Base-by-base conservation (phyloP, 2,113 vertebrate species). In the Dasyprocta punctata region DNA sequence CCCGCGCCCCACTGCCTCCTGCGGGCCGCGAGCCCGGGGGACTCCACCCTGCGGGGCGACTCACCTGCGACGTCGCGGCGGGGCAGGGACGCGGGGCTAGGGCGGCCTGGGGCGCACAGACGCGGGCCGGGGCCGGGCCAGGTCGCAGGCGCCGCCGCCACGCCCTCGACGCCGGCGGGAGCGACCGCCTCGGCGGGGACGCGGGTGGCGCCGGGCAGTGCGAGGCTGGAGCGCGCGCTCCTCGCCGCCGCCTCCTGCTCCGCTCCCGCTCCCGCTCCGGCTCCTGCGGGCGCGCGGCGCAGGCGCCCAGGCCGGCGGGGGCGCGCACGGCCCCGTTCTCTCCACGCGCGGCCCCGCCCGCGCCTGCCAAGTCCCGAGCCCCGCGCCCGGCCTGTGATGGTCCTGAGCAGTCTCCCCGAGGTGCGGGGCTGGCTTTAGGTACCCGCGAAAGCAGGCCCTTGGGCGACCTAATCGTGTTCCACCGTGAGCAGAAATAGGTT, bases 1-100 rank as follows among this genome's bases (percentile, higher is more conserved):
- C 7, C 49, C 8, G 33, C 6, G 7, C 16, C 24, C 13, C 30
- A 12, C 11, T 5, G 30, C 60, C 14, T 82, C 28, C 22, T 0
- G 61, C 63, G 47, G 95, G 96, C 95, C 92, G n/a, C n/a, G n/a
- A n/a, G n/a, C n/a, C n/a, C n/a, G n/a, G n/a, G n/a, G n/a, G n/a
- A n/a, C n/a, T n/a, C 49, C 95, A 30, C 96, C 90, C 95, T 1
- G 83, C 28, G 33, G 38, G n/a, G 38, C 73, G 28, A 88, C 97
- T 97, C 96, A 97, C 97, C 97, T 95, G 96, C 38, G 78, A 47
- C 83, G 26, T 8, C n/a, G n/a, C 16, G 19, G 58, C 13, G 56
- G 88, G 89, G 77, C 2, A 77, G 36, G 47, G 36, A 36, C 33
- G 17, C 52, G 89, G 10, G 22, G 7, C 82, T 13, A 49, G 83